Conservation (phyloP, 2,888 invertebrate species). For the Caenorhabditis virilis region DNA sequence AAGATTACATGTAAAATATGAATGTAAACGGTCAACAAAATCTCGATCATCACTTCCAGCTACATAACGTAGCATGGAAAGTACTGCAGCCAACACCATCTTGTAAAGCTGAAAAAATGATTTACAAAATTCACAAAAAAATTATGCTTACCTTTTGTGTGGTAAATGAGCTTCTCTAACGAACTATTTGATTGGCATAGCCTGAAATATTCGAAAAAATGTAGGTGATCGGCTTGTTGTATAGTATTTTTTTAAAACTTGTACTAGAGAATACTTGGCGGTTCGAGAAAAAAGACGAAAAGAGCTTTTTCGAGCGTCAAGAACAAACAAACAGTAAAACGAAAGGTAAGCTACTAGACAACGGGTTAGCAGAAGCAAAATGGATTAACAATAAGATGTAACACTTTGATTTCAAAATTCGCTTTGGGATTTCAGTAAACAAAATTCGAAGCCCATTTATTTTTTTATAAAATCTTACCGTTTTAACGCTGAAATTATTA, state of each 20-base stretch:
- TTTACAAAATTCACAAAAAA: background rate
- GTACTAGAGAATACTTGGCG: background rate
- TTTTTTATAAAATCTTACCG: too few relatives aligned
- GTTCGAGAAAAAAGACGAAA: background rate
- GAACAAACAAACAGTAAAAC: conserved; percentile 2
- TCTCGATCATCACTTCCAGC: conserved; percentile 64
- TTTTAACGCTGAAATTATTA: too few relatives aligned
- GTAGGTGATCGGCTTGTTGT: background rate
- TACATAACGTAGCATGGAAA: conserved; percentile 68
- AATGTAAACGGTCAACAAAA: conserved; percentile 66
- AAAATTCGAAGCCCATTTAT: too few relatives aligned
- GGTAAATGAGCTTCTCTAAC: background rate
- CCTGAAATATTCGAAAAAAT: background rate
- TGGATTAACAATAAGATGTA: too few relatives aligned
- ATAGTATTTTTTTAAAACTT: background rate
- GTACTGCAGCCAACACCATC: conserved; percentile 63
- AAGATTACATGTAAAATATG: conserved; percentile 66
- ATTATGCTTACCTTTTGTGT: background rate
- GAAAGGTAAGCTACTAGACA: too few relatives aligned
- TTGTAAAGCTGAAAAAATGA: background rate
- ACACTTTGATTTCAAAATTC: too few relatives aligned
- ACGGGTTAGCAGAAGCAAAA: too few relatives aligned
- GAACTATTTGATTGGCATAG: background rate
- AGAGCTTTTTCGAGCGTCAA: background rate
- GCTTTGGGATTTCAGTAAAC: too few relatives aligned